These are phyloP conservation scores for Argyresthia goedartella DNA, from an alignment of 2,888 invertebrate genomes.

Conservation along the genomic window DNA sequence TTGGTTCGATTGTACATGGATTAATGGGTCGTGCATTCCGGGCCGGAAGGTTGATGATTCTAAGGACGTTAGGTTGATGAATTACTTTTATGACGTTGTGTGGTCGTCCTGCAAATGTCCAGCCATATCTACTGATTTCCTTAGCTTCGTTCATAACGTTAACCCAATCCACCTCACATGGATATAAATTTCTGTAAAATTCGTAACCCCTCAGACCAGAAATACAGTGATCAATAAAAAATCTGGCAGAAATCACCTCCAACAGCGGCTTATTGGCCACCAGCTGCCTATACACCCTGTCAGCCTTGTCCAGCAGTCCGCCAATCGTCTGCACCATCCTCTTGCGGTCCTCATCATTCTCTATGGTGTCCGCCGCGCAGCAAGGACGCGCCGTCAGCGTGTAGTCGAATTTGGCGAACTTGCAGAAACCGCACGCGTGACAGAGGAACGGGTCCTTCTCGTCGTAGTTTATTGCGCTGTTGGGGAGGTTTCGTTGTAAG, in stretches of 20 bases:
- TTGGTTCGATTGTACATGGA: no score
- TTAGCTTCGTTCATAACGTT: no score
- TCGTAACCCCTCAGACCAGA: no score
- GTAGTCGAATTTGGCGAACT: slow-evolving; percentile 99
- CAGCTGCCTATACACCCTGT: slow-evolving; percentile 91
- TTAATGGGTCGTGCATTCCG: no score
- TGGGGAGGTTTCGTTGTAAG: slow-evolving; percentile 14
- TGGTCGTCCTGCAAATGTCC: no score
- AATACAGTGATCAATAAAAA: no score
- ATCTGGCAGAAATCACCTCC: slow-evolving; percentile 77
- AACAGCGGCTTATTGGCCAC: slow-evolving; percentile 91
- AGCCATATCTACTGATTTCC: no score
- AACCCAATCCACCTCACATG: no score
- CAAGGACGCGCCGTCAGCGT: slow-evolving; percentile 91
- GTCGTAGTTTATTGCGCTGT: slow-evolving; percentile 96
- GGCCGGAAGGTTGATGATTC: no score
- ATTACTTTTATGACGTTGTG: no score
- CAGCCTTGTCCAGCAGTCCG: slow-evolving; percentile 92
- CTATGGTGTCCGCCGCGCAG: slow-evolving; percentile 97
- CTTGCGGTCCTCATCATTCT: slow-evolving; percentile 95
- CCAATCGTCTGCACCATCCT: slow-evolving; percentile 95
- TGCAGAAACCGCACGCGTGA: slow-evolving; percentile 98
- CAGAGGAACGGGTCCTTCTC: slow-evolving; percentile 99
- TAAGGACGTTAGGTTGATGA: no score
- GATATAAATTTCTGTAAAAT: no score